A percentile compares a stretch with the other conserved stretches of the same genome.
Conservation (phyloP, 53 echinoderm and acorn worm species). For the Pentamera pediparva region DNA sequence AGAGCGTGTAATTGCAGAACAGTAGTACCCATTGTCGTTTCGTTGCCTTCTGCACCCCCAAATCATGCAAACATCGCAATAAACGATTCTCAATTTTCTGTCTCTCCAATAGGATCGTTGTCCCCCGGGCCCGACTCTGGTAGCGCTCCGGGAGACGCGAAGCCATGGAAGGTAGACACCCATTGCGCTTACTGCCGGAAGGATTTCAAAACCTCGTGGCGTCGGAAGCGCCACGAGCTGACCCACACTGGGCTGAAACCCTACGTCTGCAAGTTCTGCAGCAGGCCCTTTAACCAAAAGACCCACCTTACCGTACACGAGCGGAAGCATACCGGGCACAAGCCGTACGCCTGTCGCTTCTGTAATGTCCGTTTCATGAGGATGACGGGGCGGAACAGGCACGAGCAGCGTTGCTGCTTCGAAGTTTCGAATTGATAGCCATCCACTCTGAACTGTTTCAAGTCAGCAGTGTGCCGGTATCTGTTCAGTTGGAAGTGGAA, state of each 20-base stretch:
- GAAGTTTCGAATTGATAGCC: too few species aligned
- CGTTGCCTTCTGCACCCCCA: too few species aligned
- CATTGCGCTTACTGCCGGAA: slow-evolving; percentile 11
- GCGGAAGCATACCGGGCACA: slow-evolving; percentile 21
- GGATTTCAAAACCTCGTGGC: slow-evolving; percentile 17
- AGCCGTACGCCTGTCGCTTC: slow-evolving; percentile 15
- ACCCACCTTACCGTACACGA: slow-evolving; percentile 18
- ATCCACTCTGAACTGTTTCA: too few species aligned
- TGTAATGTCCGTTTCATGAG: slow-evolving; percentile 13
- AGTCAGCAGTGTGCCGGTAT: too few species aligned
- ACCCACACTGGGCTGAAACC: slow-evolving; percentile 26
- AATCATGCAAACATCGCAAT: too few species aligned
- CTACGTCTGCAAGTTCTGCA: slow-evolving; percentile 21
- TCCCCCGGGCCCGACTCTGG: neutral
- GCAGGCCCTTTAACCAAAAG: slow-evolving; percentile 21
- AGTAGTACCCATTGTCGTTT: too few species aligned
- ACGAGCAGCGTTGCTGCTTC: neutral
- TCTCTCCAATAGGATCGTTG: neutral
- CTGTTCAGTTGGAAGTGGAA: too few species aligned
- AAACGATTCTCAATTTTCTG: slow-evolving; percentile 13
- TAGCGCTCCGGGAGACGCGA: neutral
- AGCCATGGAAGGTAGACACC: neutral
- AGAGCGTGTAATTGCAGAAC: too few species aligned
- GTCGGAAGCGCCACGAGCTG: slow-evolving; percentile 14
- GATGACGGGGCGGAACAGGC: neutral